These are phyloP conservation scores for Lipophrys pholis DNA, from an alignment of 2,113 vertebrate genomes.

Conservation along the genomic window DNA sequence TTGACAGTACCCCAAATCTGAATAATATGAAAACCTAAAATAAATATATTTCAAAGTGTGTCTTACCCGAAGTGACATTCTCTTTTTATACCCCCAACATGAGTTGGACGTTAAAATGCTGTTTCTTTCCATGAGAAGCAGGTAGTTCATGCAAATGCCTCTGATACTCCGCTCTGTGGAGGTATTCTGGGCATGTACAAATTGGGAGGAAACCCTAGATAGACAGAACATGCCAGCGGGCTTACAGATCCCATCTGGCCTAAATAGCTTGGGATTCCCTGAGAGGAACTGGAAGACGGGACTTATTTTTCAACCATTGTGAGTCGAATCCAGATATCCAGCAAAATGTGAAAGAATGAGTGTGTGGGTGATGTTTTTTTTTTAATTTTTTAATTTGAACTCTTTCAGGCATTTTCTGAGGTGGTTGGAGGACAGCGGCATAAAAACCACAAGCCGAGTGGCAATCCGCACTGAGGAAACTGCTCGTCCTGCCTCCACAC, in stretches of 20 bases:
- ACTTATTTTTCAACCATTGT: conserved; percentile 24
- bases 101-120: conserved; percentile 15
- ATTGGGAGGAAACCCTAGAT: conserved; percentile 27
- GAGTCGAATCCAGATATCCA: conserved; percentile 25
- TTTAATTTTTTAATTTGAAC: background rate
- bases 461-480: conserved; percentile 18
- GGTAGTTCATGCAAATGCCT: background rate
- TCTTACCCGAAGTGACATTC: background rate
- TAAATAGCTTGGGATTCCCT: conserved; percentile 39
- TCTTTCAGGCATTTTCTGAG: conserved; percentile 5
- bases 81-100: background rate
- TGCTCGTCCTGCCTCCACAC: conserved; percentile 16
- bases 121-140: background rate
- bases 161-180: background rate
- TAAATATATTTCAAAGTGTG: background rate
- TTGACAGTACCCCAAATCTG: background rate
- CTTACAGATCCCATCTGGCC: conserved; percentile 49
- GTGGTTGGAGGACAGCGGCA: conserved; percentile 6
- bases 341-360: conserved; percentile 18
- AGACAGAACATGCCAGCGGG: conserved; percentile 24
- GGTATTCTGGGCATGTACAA: conserved; percentile 20
- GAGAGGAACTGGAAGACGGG: conserved; percentile 29
- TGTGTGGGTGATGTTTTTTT: conserved; percentile 23
- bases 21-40: background rate
- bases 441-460: conserved; percentile 22